Evolutionary conservation across 2,797 vertebrate genomes (phyloP), one percentile per base, ranked within the genome.

Genomic region (Phylloscopus collybita): DNA sequence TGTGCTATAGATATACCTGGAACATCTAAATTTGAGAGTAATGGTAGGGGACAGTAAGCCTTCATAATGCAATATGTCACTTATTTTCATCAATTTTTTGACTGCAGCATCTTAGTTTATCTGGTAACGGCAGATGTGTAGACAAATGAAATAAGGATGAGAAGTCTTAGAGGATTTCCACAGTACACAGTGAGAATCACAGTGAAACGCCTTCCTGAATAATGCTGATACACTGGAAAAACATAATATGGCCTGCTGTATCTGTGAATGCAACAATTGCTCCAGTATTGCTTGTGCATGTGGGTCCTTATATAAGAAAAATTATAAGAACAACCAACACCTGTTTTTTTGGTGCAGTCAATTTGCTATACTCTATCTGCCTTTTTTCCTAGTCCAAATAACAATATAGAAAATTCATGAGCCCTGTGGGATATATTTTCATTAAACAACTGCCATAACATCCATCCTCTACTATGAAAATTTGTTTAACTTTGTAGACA

Each of bases 401-500:
- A 29, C 84, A 80, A 69, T 60, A 71, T 44, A 50, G 19, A 72
- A 79, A 85, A 69, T 73, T 82, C 6, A 75, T 26, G 44, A 69
- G 9, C 16, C 54, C 71, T 2, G 4, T 38, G 59, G 25, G 32
- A n/a, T 60, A 61, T 76, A 57, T 72, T 95, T 88, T 47, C 65
- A 81, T 92, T 82, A 75, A 90, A 91, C 49, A 30, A 22, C 5
- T 74, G 38, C 30, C 75, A 57, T 53, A 78, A 69, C 29, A n/a
- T 17, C 2, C 26, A 70, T 84, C 14, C 34, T 78, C 30, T 86
- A 20, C 44, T 62, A n/a, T 36, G 23, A 38, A 92, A 59, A 85
- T 9, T 2, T 61, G 29, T 76, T 90, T 65, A 10, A 16, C 18
- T 67, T 93, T 27, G 4, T 57, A 56, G 27, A 29, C 42, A 75